Percentiles rank a stretch among this genome's conserved stretches.
Conservation (phyloP, 2,113 vertebrate species). For the Falcunculus frontatus region DNA sequence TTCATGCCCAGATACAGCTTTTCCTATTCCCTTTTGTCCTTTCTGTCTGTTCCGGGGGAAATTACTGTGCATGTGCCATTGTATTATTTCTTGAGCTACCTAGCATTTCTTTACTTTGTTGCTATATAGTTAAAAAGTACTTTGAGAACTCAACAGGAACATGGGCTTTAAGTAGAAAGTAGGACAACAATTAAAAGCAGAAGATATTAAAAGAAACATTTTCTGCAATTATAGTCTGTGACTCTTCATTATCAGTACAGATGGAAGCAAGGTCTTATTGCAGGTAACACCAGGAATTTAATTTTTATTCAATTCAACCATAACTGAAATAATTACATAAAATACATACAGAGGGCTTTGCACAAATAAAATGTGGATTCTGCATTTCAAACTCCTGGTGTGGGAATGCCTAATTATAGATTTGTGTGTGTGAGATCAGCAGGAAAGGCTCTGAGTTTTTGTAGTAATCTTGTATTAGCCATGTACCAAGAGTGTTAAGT, state of each 20-base stretch:
- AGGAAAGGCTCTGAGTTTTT: not conserved
- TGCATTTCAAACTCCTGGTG: not conserved
- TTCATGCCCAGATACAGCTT: not conserved
- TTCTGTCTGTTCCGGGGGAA: not conserved
- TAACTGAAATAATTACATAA: not conserved
- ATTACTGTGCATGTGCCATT: not conserved
- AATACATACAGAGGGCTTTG: not conserved
- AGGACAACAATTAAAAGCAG: not conserved
- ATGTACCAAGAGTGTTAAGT: not conserved
- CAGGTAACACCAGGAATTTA: not conserved
- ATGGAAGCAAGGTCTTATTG: not conserved
- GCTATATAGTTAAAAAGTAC: not conserved
- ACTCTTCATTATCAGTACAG: not conserved
- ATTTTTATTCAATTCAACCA: not conserved
- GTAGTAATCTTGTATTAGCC: not conserved
- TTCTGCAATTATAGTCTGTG: not conserved
- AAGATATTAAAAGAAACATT: not conserved
- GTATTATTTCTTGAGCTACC: not conserved
- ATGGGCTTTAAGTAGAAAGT: not conserved
- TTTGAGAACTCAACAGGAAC: not conserved
- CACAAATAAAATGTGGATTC: not conserved
- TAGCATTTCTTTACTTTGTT: not conserved
- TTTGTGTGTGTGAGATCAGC: not conserved
- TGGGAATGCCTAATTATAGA: not conserved
- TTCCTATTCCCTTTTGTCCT: not conserved